These are phyloP conservation scores for Echinometra lucunter DNA, from an alignment of 53 echinoderm and acorn worm genomes.

Conservation along the genomic window DNA sequence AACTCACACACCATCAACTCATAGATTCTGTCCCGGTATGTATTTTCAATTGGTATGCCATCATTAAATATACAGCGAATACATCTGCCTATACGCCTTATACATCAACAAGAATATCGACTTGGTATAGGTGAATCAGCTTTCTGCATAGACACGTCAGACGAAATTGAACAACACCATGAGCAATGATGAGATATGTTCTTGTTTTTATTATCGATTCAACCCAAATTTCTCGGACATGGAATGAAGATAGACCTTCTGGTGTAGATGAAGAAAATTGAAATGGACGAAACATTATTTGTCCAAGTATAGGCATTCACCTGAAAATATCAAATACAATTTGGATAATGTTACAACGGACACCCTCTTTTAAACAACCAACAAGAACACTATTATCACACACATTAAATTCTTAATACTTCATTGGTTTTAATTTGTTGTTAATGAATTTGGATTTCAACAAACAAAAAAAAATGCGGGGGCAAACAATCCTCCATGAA, in stretches of 20 bases:
- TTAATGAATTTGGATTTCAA: neutral
- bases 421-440: neutral
- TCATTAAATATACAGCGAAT: neutral
- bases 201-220: constrained; percentile 14
- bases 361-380: no score
- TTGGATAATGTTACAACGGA: no score
- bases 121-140: neutral
- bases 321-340: no score
- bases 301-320: neutral
- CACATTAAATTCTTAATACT: no score
- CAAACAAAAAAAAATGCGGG: no score
- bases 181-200: neutral
- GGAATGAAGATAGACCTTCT: neutral
- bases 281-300: neutral
- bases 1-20: constrained; percentile 22
- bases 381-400: no score
- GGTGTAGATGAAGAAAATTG: neutral
- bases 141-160: neutral
- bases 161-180: neutral
- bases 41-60: neutral
- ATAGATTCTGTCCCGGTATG: neutral
- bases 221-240: constrained; percentile 12
- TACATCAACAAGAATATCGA: neutral
- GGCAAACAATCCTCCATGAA: no score
- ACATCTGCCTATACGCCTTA: neutral